These are phyloP conservation scores for Smutsia gigantea DNA, from an alignment of 2,797 vertebrate genomes.

Conservation along the genomic window DNA sequence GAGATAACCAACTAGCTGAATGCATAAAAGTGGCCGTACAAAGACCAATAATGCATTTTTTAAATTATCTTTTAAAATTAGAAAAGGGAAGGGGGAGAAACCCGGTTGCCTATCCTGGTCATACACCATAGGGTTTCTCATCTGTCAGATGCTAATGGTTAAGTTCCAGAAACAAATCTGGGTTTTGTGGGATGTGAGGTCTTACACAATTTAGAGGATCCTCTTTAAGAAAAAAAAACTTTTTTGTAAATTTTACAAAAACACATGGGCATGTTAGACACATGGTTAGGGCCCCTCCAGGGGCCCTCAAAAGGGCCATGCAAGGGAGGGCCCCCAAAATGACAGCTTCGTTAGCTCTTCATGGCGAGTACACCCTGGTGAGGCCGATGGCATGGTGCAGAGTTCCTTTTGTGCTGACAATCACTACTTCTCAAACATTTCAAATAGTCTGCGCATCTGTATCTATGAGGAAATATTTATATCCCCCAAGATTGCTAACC, in stretches of 20 bases:
- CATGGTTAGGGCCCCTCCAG: accelerated
- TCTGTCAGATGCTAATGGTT: neutral
- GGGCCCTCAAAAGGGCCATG: accelerated
- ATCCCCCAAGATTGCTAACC: conserved; percentile 20
- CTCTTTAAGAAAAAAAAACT: neutral
- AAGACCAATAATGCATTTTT: neutral
- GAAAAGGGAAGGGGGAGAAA: neutral
- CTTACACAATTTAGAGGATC: neutral
- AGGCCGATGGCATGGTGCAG: neutral
- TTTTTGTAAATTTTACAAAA: neutral
- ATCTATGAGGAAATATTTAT: conserved; percentile 52
- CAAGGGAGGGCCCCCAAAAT: accelerated
- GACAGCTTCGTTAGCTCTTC: neutral
- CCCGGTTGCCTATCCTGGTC: neutral
- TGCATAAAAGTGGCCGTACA: neutral
- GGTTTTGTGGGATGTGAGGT: neutral
- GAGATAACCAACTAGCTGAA: neutral
- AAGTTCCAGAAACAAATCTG: neutral
- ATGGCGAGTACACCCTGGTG: neutral
- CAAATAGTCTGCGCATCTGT: neutral
- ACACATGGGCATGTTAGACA: neutral
- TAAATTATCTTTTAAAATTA: neutral
- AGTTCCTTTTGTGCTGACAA: neutral
- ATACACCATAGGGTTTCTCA: neutral
- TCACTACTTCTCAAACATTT: neutral